phyloP scores from a whole-genome alignment of 2,797 vertebrate species.

The Sebastiscus tertius region DNA sequence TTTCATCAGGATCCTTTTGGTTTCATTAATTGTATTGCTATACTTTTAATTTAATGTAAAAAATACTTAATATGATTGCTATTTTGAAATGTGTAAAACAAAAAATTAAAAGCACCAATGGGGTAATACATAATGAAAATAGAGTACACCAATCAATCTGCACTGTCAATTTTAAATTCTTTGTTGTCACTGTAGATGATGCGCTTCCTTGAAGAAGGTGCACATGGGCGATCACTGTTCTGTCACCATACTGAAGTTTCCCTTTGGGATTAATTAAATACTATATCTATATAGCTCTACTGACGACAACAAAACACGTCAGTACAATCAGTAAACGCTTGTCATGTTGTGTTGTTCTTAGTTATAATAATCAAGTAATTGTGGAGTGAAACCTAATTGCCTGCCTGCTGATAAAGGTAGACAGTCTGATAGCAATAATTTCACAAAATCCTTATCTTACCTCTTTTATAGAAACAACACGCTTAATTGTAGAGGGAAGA shows the following conservation, averaged over 20 bases:
- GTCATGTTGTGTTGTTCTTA: not conserved
- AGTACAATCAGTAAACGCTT: not conserved
- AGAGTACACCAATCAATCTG: not conserved
- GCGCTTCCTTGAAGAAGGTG: not conserved
- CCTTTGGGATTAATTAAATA: not conserved
- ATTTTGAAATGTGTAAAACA: not conserved
- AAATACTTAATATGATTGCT: not conserved
- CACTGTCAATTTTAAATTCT: not conserved
- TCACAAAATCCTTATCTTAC: not conserved
- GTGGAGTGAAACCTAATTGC: not conserved
- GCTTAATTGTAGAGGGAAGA: not conserved
- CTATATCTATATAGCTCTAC: not conserved
- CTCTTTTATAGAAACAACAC: not conserved
- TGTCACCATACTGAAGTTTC: not conserved
- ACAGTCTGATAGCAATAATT: not conserved
- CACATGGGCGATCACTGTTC: not conserved
- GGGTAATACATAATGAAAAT: not conserved
- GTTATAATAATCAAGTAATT: not conserved
- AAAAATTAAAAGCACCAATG: not conserved
- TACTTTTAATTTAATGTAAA: not conserved
- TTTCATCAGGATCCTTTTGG: not conserved
- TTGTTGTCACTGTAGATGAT: not conserved
- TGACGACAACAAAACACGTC: not conserved
- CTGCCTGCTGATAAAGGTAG: not conserved
- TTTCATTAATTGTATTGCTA: not conserved